Evolutionary conservation across 1,140 invertebrate species (phyloP), one percentile per base, ranked within the genome.

Genomic region (Anastrepha obliqua): DNA sequence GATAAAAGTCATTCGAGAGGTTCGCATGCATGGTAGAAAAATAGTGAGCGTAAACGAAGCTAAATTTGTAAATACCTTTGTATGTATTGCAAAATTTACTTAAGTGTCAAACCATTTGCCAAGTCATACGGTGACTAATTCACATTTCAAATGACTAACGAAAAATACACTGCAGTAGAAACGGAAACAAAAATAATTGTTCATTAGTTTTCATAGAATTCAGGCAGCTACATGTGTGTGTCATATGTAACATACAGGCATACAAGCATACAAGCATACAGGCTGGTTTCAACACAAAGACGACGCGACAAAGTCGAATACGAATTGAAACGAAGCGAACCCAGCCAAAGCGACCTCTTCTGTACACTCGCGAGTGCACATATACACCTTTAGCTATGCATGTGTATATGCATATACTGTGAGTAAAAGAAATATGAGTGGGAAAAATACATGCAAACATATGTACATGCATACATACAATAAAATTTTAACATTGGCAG

Each of bases 181-280:
- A 20, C 74, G 74, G 74, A 81, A 81, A 81, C n/a, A 81, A 81
- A 7, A 81, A 81, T 81, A 81, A 81, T 55, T 81, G 74, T 55
- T 81, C 74, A 74, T 74, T 74, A 74, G 47, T 81, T 81, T 81
- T 81, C 47, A 55, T 55, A 55, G 74, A 81, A 81, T 55, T 47
- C 29, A 29, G 29, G 29, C 29, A 29, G 29, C 29, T 29, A 29
- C 29, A 29, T 29, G 29, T 29, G 29, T 29, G 29, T 1, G 29
- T 81, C 47, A n/a, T 81, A 47, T 47, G 67, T 74, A n/a, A 15
- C 42, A n/a, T 17, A 62, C 5, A 62, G 9, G 2, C 47, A 51
- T 29, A 81, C 55, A n/a, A 55, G 17, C 11, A 13, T 42, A 44
- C 20, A 29, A 55, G 17, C 11, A 13, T 42, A 44, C 20, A 29